Percentiles rank a stretch among this genome's conserved stretches.
phyloP scores from a whole-genome alignment of 1,140 invertebrate genomes.

The Phortica variegata region DNA sequence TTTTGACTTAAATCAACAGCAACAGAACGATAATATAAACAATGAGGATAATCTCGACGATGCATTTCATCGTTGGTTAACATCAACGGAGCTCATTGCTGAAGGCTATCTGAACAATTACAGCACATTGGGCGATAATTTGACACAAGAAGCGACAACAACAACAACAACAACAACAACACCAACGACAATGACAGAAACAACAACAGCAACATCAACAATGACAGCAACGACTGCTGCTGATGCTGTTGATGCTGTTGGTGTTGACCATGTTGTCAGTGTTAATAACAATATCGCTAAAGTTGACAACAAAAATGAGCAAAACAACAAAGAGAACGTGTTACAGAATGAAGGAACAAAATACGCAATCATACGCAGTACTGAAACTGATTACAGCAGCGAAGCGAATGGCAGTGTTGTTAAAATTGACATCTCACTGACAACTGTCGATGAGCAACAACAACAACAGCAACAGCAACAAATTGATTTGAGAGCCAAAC shows the following conservation, averaged over 20 bases:
- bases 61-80: constrained; percentile 53
- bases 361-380: constrained; percentile 39
- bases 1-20: constrained; percentile 3
- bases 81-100: constrained; percentile 46
- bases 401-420: constrained; percentile 54
- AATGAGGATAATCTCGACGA: constrained; percentile 42
- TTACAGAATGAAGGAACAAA: too few species aligned
- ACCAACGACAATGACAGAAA: constrained; percentile 31
- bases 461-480: constrained; percentile 22
- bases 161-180: constrained; percentile 7
- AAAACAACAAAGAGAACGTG: too few species aligned
- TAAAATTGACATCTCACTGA: constrained; percentile 56
- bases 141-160: constrained; percentile 21
- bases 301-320: too few species aligned
- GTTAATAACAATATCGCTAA: too few species aligned
- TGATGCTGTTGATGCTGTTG: constrained; percentile 36
- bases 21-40: constrained; percentile 25
- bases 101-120: constrained; percentile 21
- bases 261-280: too few species aligned
- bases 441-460: constrained; percentile 47
- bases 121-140: constrained; percentile 34
- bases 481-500: too few species aligned
- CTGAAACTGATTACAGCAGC: constrained; percentile 49
- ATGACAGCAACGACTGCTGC: constrained; percentile 11
- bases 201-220: constrained; percentile 24